Base-by-base conservation (phyloP, 2,113 vertebrate species). In the Alectura lathami region DNA sequence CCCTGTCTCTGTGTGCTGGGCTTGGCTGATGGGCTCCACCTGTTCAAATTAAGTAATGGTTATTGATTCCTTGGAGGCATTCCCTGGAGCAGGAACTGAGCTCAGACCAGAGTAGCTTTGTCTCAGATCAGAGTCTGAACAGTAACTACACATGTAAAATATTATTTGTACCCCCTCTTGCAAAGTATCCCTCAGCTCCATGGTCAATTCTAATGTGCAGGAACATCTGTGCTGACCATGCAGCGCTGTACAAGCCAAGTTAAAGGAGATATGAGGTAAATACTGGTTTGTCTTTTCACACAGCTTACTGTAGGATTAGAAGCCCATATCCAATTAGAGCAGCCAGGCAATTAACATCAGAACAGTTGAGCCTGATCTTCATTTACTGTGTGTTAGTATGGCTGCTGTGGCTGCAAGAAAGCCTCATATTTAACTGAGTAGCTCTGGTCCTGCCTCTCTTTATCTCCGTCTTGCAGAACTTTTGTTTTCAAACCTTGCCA, bases 281-380 rank as follows among this genome's bases (percentile, higher is more conserved):
- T 78, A 81, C 13, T 66, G 67, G 66, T 72, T 59, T 73, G 56
- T 67, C 47, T 68, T 82, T 62, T 83, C 43, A 57, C 69, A 53
- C 26, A 86, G 40, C 48, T 88, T 59, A 86, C 48, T 92, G 85
- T 24, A 47, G 53, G 68, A 70, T 91, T 76, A 76, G 42, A 80
- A 70, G 64, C 36, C 51, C 75, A 40, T 63, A 91, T 83, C 47
- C 15, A 92, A 23, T 91, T 96, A 92, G 94, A 95, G 42, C 54
- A 82, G 16, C 24, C 42, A 68, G 62, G 42, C 56, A 95, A 73
- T 87, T 91, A 75, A 79, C 43, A 59, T 38, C 5, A 21, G 67
- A 79, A 94, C 16, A 67, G 21, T 47, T 83, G 57, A 69, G 40
- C 34, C 24, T 80, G 43, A 13, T 86, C 48, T 75, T 91, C 45